Base-by-base conservation (phyloP, 2,888 invertebrate genomes). In the Autographa pulchrina region DNA sequence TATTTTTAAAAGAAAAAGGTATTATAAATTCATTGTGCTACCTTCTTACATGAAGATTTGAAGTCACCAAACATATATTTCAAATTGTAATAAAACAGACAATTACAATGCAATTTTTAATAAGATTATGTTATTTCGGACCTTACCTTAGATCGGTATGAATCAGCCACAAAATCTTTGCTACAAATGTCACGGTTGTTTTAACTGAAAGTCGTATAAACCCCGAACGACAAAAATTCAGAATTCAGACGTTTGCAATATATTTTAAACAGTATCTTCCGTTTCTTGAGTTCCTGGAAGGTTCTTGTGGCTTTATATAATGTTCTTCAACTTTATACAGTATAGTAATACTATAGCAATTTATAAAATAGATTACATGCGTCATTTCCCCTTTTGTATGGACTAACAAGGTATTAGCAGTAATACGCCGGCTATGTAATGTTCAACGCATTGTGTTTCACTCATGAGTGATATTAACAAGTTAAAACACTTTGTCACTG, bases 351-450 rank as follows among this genome's bases (percentile, higher is more conserved):
- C 35, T 3, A 43, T 5, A 48, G n/a, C 6, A 48, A 48, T 48
- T 61, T 60, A 14, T 63, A 56, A 52, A 70, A 64, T 58, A 62
- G 67, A 71, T 60, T 38, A 65, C 60, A 62, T 32, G 43, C 16
- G 56, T 76, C 72, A 76, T 76, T 31, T 60, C 63, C 62, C 52
- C 59, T 68, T 75, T 54, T 72, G 43, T 31, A 63, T 41, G 13
- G 38, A 18, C 68, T 72, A 76, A 80, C 58, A 62, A 66, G 65
- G 77, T 56, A 68, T 80, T 72, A 78, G 58, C 58, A 60, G 16
- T 41, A 76, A 72, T 72, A 66, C 48, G 63, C 48, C 52, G 68
- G 41, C 72, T 72, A 80, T 56, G 68, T 43, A 63, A 41, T 76
- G 65, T 65, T 48, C 63, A 61, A 43, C 63, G 56, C 65, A 58